These are phyloP conservation scores for Penaeus indicus DNA, from an alignment of 1,140 invertebrate genomes.

Conservation along the genomic window DNA sequence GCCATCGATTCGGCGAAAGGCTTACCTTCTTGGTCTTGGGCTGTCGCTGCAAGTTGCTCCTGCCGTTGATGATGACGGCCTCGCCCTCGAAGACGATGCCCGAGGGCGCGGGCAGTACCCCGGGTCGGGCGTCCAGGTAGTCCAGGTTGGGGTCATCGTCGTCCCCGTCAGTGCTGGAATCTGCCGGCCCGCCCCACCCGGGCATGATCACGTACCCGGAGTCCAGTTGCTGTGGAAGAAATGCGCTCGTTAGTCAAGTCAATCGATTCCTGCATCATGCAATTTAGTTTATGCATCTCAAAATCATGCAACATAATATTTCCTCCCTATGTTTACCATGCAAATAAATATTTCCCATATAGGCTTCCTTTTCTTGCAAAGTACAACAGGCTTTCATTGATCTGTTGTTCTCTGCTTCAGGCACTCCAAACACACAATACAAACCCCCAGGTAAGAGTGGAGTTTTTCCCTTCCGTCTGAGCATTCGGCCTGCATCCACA, in stretches of 20 bases:
- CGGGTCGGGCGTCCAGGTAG: conserved; percentile 68
- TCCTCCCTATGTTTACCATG: too few species aligned
- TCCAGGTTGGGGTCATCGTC: conserved; percentile 73
- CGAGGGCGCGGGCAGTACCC: conserved; percentile 81
- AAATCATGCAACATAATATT: too few species aligned
- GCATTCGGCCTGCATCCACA: too few species aligned
- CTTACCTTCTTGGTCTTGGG: conserved; percentile 77
- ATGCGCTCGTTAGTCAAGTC: background rate
- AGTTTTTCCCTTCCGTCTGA: too few species aligned
- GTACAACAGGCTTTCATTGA: too few species aligned
- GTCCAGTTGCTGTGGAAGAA: conserved; percentile 70
- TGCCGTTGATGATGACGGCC: conserved; percentile 89
- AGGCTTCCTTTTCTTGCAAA: too few species aligned
- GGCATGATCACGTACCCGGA: conserved; percentile 78
- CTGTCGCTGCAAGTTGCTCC: conserved; percentile 80
- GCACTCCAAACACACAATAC: too few species aligned
- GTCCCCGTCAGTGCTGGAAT: conserved; percentile 77
- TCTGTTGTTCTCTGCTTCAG: too few species aligned
- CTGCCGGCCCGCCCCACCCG: conserved; percentile 74
- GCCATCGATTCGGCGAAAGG: background rate
- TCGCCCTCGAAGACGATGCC: conserved; percentile 87
- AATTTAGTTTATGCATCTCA: too few species aligned
- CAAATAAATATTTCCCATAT: too few species aligned
- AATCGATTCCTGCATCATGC: too few species aligned
- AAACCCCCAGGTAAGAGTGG: too few species aligned